These are phyloP conservation scores for Nephrotoma flavescens DNA, from an alignment of 2,888 invertebrate genomes.

Conservation along the genomic window DNA sequence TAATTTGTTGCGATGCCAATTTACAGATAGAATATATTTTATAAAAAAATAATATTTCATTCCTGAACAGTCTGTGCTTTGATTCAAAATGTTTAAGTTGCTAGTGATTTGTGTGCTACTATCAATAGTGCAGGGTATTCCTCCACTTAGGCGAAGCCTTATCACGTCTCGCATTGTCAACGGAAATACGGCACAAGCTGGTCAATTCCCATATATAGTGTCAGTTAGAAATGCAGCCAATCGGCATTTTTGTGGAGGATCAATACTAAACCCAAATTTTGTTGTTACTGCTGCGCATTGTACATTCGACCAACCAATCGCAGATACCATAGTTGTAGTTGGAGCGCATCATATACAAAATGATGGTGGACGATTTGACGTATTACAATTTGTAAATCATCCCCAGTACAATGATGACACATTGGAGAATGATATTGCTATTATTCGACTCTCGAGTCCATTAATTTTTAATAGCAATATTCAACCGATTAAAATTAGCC, in stretches of 20 bases:
- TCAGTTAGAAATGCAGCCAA: conserved; percentile 14
- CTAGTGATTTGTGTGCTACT: background rate
- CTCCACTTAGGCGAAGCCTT: background rate
- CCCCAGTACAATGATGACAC: conserved; percentile 1
- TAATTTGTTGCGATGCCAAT: background rate
- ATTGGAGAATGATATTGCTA: conserved; percentile 7
- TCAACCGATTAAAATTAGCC: background rate
- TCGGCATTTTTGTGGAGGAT: conserved; percentile 17
- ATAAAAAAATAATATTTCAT: background rate
- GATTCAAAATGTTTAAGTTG: background rate
- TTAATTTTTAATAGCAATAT: conserved; percentile 2
- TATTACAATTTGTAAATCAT: conserved; percentile 8
- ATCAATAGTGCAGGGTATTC: background rate
- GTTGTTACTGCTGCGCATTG: conserved; percentile 19
- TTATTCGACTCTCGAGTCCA: background rate
- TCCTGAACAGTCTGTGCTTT: background rate
- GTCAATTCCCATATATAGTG: conserved; percentile 15
- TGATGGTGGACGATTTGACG: background rate
- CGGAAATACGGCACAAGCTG: conserved; percentile 14
- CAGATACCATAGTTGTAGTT: conserved; percentile 4
- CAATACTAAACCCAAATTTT: conserved; percentile 15
- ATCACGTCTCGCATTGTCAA: conserved; percentile 14
- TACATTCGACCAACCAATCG: conserved; percentile 2
- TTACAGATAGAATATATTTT: background rate
- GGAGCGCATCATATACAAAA: background rate